Base-by-base conservation (phyloP, 2,797 vertebrate genomes). In the Thalassophryne amazonica region DNA sequence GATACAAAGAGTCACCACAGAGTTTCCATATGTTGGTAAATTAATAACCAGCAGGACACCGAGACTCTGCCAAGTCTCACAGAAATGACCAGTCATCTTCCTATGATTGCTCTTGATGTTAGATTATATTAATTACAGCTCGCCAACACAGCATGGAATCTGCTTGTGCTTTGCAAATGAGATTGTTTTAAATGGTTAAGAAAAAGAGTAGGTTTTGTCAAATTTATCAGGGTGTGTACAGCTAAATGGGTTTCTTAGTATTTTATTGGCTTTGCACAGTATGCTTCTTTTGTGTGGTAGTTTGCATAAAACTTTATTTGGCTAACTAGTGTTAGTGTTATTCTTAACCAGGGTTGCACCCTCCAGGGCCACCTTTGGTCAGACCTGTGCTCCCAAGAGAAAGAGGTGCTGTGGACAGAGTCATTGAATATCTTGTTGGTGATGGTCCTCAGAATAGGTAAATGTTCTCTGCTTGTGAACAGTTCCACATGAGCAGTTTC, bases 401-500 rank as follows among this genome's bases (percentile, higher is more conserved):
- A 53, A 90, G 97, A 76, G 92, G 97, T 28, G 81, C 93, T 14
- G 60, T 98, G 87, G 96, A 99, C 84, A 92, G 94, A 91, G 80
- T 99, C 85, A 87, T 99, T 76, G 97, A 98, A 70, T 98, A 95
- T 86, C 92, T 99, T 67, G 97, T 99, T 76, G 96, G 97, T 40
- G 96, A 99, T 78, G 97, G 97, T 31, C 96, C 97, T 78, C 95
- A 97, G 75, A 99, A 99, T 92, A 96, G 97, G 97, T 99, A 88
- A 83, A 55, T 7, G 8, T 30, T 15, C 17, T 30, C 40, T 28
- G 27, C 16, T 25, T 23, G 35, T 30, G 12, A 18, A 23, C 4
- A 1, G 7, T 12, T 3, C 28, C 1, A 5, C 8, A 7, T 25
- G 3, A 14, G 8, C 24, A 19, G 2, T 17, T 51, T 5, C 6